phyloP scores from a whole-genome alignment of 2,113 vertebrate genomes.

The Eidolon helvum region DNA sequence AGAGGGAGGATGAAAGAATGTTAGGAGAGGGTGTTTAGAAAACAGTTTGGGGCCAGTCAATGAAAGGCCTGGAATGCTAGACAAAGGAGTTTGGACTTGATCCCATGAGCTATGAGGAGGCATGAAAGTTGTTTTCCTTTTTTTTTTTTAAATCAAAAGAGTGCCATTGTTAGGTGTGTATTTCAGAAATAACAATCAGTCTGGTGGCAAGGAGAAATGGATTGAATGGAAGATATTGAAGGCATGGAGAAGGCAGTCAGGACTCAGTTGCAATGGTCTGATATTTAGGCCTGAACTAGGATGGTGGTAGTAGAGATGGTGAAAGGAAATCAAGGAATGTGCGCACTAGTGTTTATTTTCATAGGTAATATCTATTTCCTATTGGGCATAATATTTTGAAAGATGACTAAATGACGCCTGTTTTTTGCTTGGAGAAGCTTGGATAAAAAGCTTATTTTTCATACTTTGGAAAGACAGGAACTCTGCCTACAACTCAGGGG shows the following conservation, averaged over 20 bases:
- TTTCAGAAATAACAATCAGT: neutral
- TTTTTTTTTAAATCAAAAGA: neutral
- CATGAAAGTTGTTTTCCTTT: neutral
- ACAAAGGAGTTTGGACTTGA: neutral
- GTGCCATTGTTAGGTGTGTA: neutral
- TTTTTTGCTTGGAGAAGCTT: slow-evolving; percentile 20
- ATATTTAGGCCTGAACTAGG: neutral
- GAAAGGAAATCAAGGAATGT: neutral
- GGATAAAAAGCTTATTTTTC: neutral
- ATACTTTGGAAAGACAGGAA: neutral
- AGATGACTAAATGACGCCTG: neutral
- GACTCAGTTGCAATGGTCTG: neutral
- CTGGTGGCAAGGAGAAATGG: neutral
- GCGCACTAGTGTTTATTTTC: neutral
- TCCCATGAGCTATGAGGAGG: neutral
- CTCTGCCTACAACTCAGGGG: neutral
- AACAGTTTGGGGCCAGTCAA: neutral
- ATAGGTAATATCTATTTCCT: neutral
- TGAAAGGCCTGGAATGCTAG: neutral
- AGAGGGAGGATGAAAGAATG: neutral
- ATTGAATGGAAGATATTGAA: neutral
- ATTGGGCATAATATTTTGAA: neutral
- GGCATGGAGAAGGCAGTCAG: neutral
- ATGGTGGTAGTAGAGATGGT: neutral
- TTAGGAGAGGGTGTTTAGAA: neutral